Evolutionary conservation across 2,888 invertebrate genomes (phyloP).

Genomic region (Meiosimyza platycephala): DNA sequence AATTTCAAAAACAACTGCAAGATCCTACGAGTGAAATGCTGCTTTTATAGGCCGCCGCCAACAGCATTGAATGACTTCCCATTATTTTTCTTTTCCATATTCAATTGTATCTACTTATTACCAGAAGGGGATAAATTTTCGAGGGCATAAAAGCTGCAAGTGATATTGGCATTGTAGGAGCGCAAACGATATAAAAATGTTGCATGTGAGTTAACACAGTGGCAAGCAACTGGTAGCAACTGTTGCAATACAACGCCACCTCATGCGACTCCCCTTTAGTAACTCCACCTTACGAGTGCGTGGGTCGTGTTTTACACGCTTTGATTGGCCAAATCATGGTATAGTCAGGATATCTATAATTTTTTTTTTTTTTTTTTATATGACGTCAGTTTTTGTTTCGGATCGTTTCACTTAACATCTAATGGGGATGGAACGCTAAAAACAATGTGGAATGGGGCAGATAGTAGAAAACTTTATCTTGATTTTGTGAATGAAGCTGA

Average conservation of each 20-base stretch:
- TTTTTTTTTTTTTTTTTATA: constrained; percentile 43
- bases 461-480: constrained; percentile 20
- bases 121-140: neutral
- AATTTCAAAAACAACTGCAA: constrained; percentile 53
- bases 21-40: constrained; percentile 48
- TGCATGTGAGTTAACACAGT: neutral
- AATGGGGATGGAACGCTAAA: no score
- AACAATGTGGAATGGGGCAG: neutral
- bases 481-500: constrained; percentile 20
- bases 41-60: constrained; percentile 57
- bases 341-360: constrained; percentile 62
- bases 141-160: constrained; percentile 54
- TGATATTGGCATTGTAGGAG: constrained; percentile 48
- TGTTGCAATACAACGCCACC: constrained; percentile 4
- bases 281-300: constrained; percentile 29
- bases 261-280: neutral
- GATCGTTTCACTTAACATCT: constrained; percentile 36
- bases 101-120: constrained; percentile 1
- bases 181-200: neutral
- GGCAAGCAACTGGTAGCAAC: neutral
- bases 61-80: constrained; percentile 28
- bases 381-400: constrained; percentile 49
- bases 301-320: constrained; percentile 41
- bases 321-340: constrained; percentile 67
- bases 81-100: neutral